Evolutionary conservation across 2,113 vertebrate species (phyloP).

Genomic region (Stigmatopora argus): DNA sequence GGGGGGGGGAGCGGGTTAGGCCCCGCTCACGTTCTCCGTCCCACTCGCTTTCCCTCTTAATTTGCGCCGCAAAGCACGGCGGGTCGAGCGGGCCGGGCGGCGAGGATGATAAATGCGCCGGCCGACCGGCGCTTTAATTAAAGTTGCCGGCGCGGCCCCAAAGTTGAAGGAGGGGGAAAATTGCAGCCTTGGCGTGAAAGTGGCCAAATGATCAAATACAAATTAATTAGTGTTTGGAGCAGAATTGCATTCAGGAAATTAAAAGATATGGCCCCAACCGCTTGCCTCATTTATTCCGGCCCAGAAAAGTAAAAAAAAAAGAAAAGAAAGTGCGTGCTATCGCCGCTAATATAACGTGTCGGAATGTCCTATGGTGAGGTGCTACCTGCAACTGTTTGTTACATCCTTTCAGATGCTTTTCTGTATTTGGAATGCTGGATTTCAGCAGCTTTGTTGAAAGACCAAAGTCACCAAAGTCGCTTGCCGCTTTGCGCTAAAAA

Average conservation of each 20-base stretch:
- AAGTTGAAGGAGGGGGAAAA: conserved; percentile 61
- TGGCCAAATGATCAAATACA: conserved; percentile 74
- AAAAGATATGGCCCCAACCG: conserved; percentile 62
- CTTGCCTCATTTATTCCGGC: conserved; percentile 51
- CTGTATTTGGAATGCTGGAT: no score
- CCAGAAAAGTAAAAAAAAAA: conserved; percentile 42
- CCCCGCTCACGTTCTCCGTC: neutral
- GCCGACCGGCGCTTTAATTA: conserved; percentile 69
- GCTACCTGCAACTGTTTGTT: no score
- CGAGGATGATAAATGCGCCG: conserved; percentile 33
- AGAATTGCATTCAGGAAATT: conserved; percentile 71
- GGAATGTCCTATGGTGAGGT: conserved; percentile 28
- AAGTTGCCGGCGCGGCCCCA: conserved; percentile 65
- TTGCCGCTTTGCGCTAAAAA: no score
- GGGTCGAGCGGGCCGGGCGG: neutral
- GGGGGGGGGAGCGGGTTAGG: no score
- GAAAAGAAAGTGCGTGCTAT: conserved; percentile 3
- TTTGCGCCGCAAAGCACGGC: neutral
- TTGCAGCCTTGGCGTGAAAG: conserved; percentile 61
- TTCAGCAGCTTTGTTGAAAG: no score
- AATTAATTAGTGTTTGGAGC: conserved; percentile 73
- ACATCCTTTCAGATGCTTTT: no score
- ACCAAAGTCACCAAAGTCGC: no score
- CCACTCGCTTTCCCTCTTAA: neutral
- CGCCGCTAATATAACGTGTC: conserved; percentile 49